Conservation (phyloP, 2,113 vertebrate species). For the Etheostoma spectabile region DNA sequence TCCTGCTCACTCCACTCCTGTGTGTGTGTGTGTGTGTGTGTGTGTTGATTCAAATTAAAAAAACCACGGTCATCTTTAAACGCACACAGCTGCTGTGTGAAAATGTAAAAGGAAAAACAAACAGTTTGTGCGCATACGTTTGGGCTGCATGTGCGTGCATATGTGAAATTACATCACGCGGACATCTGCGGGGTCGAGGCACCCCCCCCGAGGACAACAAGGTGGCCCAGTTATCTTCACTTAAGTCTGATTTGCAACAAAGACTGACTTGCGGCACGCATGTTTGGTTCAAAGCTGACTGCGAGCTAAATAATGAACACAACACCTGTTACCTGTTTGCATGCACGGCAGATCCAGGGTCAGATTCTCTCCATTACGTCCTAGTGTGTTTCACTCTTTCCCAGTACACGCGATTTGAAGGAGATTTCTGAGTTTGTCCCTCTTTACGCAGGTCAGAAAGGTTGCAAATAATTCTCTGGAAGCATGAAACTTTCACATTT, state of each 20-base stretch:
- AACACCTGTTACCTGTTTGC: conserved; percentile 52
- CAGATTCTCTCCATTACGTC: conserved; percentile 18
- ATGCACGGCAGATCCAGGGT: conserved; percentile 5
- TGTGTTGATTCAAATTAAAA: conserved; percentile 39
- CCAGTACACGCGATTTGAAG: neutral
- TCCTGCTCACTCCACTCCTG: conserved; percentile 23
- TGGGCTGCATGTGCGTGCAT: conserved; percentile 11
- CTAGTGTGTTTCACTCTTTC: neutral
- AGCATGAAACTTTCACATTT: neutral
- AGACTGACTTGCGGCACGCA: conserved; percentile 3
- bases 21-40: conserved; percentile 9
- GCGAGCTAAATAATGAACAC: conserved; percentile 24
- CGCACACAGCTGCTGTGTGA: conserved; percentile 60
- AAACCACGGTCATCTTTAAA: conserved; percentile 60
- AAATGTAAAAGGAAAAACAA: conserved; percentile 28
- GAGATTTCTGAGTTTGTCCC: neutral
- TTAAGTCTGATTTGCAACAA: conserved; percentile 39
- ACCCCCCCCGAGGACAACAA: neutral
- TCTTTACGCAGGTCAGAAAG: neutral
- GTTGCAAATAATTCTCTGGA: neutral
- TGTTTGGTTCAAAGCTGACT: conserved; percentile 5
- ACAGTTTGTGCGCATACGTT: neutral
- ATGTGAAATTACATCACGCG: conserved; percentile 8
- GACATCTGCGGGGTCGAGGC: conserved; percentile 39
- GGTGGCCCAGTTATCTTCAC: conserved; percentile 41